Base-by-base conservation (phyloP, 1,140 invertebrate species). In the Drosophila bipectinata region DNA sequence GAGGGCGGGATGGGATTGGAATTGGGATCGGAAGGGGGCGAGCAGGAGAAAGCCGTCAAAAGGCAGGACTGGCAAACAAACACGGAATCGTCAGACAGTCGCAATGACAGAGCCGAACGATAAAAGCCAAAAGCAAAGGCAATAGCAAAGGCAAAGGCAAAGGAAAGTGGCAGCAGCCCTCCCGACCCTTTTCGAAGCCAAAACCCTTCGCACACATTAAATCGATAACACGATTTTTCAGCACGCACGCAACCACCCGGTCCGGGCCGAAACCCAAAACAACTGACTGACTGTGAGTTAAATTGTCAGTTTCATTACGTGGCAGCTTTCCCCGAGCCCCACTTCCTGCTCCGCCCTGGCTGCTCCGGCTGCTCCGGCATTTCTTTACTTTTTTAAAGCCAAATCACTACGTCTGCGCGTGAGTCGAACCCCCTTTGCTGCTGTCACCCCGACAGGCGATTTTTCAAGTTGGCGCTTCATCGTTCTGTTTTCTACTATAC, bases 251-350 rank as follows among this genome's bases (percentile, higher is more conserved):
- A 82, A 37, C 72, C 48, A 45, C 44, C 55, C 69, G 51, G 58
- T 7, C 49, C 49, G 24, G 49, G 55, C 51, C 28, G 66, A 26
- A 69, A 18, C 45, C 63, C 67, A 69, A 63, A 68, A 60, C 67
- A 68, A 67, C 62, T 76, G 72, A 64, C 61, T 76, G 72, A 76
- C 72, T 76, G 58, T 66, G 76, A 83, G 83, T 88, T 88, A 88
- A 88, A 88, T 88, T 88, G 83, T 88, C 83, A 88, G 83, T 88
- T 88, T 88, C 83, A 88, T 88, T 88, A 88, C 83, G 76, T 88
- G 83, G 79, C 79, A 74, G 79, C 58, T 69, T 77, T 79, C 39
- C 52, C 51, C 34, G 26, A 6, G 26, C 26, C 26, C 26, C 26
- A 7, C 5, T 28, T 28, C 26, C 26, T 28, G 26, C 6, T 28